Base-by-base conservation (phyloP, 2,888 invertebrate species). In the Uropetala carovei region DNA sequence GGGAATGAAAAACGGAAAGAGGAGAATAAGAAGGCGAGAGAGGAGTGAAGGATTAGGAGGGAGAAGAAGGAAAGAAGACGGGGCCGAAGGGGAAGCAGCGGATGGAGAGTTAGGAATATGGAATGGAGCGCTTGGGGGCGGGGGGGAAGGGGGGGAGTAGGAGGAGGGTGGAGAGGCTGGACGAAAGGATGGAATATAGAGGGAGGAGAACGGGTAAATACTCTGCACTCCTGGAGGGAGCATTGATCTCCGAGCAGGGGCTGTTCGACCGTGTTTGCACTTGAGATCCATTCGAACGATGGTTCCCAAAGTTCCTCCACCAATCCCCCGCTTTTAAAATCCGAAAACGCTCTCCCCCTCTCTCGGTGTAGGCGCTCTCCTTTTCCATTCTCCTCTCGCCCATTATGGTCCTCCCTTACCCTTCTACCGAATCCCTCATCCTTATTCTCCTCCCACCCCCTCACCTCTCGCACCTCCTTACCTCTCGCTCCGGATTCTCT, bases 241-340 rank as follows among this genome's bases (percentile, higher is more conserved):
- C 64, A 64, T 68, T 64, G 89, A 89, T 89, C 89, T 64, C 89
- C 64, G 18, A 64, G 89, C 60, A 43, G 89, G 89, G 64, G 89
- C 64, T 64, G 89, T 89, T 89, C 64, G 89, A 43, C 60, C 89
- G 89, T 89, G 89, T 89, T 89, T 89, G 89, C 89, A 89, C 89
- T 89, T 89, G 89, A 89, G 89, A 89, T 89, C 89, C 89, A 89
- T 89, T 89, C 89, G 89, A 89, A 89, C 43, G 89, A 89, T 89
- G 89, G 64, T 89, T 89, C 43, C 64, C 89, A 89, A 89, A 89
- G 89, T 89, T 89, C 89, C 89, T 75, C 75, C 75, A 75, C 75
- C 75, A 75, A 89, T 89, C 89, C 89, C 27, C 64, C 64, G 89
- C 89, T 89, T 89, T 89, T 89, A 89, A 89, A 89, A 89, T 89